Base-by-base conservation (phyloP, 2,888 invertebrate genomes). In the Meiosimyza decipiens region DNA sequence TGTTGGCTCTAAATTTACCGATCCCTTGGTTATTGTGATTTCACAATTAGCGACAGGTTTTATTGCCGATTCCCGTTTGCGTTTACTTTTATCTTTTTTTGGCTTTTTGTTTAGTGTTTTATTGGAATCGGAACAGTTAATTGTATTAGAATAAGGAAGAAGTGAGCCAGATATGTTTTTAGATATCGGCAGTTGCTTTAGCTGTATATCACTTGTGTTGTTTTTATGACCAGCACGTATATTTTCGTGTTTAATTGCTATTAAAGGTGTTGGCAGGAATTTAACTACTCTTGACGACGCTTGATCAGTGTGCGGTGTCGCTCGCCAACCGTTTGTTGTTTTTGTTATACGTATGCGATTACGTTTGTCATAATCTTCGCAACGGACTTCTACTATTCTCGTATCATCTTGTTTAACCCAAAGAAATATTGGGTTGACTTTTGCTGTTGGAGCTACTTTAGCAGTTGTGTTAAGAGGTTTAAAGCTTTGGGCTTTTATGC, bases 311-410 rank as follows among this genome's bases (percentile, higher is more conserved):
- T 93, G 90, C 80, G 94, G 95, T 87, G 93, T 93, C 73, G 93
- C 93, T 74, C 93, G 91, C 95, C 95, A 95, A 81, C 95, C 94
- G 85, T 90, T 90, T 59, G 93, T 90, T 28, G 94, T 94, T 85
- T 94, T 94, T 79, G 94, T 93, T 84, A 95, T 89, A 81, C 93
- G 92, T 82, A 95, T 93, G 75, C 95, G 93, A 88, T 95, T 95
- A 74, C 94, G 89, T 85, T 93, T 91, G 89, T 95, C 95, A 89
- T 95, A 95, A 86, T 95, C 95, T 87, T 95, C 95, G 88, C 94
- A 94, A 87, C 92, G 91, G 80, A 95, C 94, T 87, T 94, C 93
- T 84, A 94, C 92, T 86, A 95, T 94, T 84, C 91, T 91, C 76
- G 93, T 93, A 87, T 94, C 93, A 80, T 91, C 91, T 86, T 94